Percentiles rank a stretch among this genome's conserved stretches.
These are phyloP conservation scores for Leucoraja erinaceus DNA, from an alignment of 2,113 vertebrate genomes.

Conservation along the genomic window DNA sequence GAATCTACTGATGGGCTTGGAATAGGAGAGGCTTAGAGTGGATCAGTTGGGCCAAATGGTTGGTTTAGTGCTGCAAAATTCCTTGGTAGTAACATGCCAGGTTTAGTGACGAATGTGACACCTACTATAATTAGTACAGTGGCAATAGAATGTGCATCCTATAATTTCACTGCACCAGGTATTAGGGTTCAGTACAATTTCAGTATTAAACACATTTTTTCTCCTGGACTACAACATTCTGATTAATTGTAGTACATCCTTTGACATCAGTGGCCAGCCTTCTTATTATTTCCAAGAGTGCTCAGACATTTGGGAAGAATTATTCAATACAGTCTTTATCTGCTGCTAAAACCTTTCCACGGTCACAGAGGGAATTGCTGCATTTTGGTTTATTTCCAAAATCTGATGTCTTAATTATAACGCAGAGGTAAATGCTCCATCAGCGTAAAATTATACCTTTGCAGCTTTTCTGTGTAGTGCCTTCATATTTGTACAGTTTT, in stretches of 20 bases:
- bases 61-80: not conserved
- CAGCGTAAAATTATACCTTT: not conserved
- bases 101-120: no score
- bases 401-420: conserved; percentile 21
- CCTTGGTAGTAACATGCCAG: not conserved
- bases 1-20: not conserved
- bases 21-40: not conserved
- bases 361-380: not conserved
- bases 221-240: not conserved
- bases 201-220: not conserved
- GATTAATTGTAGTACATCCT: not conserved
- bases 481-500: not conserved
- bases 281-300: not conserved
- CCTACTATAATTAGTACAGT: no score
- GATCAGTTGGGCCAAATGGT: not conserved
- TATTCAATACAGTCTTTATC: not conserved
- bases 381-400: conserved; percentile 23
- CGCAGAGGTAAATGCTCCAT: not conserved
- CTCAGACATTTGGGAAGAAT: not conserved
- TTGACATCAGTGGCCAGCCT: not conserved
- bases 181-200: not conserved
- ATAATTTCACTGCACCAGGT: not conserved
- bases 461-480: not conserved
- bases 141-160: not conserved
- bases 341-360: not conserved